Evolutionary conservation across 35 echinoderm and acorn worm species (phyloP).

Genomic region (Eucidaris tribuloides): DNA sequence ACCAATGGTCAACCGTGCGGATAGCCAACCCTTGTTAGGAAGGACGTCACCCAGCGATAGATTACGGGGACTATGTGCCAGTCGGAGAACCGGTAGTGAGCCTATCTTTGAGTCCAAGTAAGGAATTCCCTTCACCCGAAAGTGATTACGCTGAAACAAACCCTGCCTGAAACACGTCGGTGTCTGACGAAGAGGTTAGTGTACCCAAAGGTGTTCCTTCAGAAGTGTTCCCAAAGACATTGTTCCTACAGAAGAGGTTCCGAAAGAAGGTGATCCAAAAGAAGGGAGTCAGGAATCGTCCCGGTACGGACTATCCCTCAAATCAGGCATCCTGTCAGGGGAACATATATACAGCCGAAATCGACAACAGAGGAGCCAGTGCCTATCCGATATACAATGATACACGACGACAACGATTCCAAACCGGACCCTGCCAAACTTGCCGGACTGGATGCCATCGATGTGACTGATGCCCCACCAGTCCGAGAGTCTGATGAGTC

Average conservation of each 20-base stretch:
- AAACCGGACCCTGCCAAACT: neutral
- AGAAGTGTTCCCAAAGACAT: no score
- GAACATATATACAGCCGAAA: conserved; percentile 61
- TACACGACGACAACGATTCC: conserved; percentile 40
- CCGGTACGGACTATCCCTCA: no score
- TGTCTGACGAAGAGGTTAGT: conserved; percentile 51
- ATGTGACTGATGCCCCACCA: no score
- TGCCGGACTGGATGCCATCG: neutral
- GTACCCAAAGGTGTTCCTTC: no score
- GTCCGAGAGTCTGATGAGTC: no score
- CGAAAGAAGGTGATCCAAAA: no score
- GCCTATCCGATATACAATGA: conserved; percentile 23
- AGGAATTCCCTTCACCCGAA: conserved; percentile 22
- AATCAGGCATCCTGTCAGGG: no score
- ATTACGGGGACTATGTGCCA: no score
- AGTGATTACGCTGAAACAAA: conserved; percentile 38
- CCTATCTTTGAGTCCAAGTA: conserved; percentile 73
- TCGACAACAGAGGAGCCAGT: neutral
- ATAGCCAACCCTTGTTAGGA: conserved; percentile 42
- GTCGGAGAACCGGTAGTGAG: conserved; percentile 88
- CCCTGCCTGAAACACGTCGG: conserved; percentile 13
- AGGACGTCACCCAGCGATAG: no score
- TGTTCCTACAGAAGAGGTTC: no score
- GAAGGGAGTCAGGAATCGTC: no score
- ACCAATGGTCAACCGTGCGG: conserved; percentile 25